phyloP scores from a whole-genome alignment of 2,797 vertebrate genomes.

The Rachycentron canadum region DNA sequence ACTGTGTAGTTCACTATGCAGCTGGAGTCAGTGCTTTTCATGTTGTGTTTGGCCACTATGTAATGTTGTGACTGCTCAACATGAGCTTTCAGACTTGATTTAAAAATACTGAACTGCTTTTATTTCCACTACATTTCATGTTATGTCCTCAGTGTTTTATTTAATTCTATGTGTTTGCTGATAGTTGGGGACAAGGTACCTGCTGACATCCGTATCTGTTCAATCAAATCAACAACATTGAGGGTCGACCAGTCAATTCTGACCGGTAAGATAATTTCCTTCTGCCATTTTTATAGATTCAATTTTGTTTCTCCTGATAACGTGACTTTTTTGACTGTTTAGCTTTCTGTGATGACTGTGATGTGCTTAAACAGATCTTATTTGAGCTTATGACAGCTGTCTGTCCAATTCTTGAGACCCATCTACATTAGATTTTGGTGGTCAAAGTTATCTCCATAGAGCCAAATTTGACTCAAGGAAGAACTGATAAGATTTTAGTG shows the following conservation, averaged over 20 bases:
- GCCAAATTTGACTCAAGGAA: too few relatives aligned
- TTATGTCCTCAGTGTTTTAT: neutral
- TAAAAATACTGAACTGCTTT: neutral
- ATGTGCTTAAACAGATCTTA: too few relatives aligned
- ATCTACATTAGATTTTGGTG: too few relatives aligned
- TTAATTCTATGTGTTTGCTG: slow-evolving; percentile 50
- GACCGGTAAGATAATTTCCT: slow-evolving; percentile 87
- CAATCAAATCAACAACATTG: slow-evolving; percentile 97
- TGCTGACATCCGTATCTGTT: slow-evolving; percentile 97
- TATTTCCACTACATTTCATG: neutral
- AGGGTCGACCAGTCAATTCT: slow-evolving; percentile 98
- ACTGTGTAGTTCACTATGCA: neutral
- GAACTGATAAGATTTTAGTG: too few relatives aligned
- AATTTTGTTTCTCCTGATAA: neutral
- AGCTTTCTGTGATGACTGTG: too few relatives aligned
- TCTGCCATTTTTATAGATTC: neutral
- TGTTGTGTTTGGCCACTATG: neutral
- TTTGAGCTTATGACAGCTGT: too few relatives aligned
- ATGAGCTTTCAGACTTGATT: neutral
- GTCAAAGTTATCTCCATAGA: too few relatives aligned
- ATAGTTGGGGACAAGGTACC: slow-evolving; percentile 99
- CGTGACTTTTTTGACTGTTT: neutral
- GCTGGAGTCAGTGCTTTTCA: neutral
- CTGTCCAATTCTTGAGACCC: too few relatives aligned
- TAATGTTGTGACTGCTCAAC: neutral